phyloP scores from a whole-genome alignment of 2,888 invertebrate species.

The Trissolcus brochymenae region DNA sequence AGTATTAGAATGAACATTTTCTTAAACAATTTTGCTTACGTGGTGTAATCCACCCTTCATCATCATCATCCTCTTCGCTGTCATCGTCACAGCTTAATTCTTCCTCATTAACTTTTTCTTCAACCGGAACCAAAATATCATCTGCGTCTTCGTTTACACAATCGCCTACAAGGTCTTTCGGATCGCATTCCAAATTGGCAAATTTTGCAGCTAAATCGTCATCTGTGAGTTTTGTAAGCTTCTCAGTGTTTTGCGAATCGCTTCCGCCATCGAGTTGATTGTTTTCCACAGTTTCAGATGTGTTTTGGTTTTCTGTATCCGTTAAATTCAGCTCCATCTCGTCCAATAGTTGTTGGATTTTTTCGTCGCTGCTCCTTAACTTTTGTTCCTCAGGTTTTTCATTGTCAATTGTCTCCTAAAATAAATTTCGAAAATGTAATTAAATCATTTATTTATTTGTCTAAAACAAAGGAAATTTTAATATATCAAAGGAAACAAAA shows the following conservation, averaged over 20 bases:
- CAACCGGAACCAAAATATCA: conserved; percentile 69
- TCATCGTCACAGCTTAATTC: conserved; percentile 70
- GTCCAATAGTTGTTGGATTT: conserved; percentile 40
- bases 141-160: conserved; percentile 63
- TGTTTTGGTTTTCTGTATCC: conserved; percentile 58
- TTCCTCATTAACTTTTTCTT: conserved; percentile 61
- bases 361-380: conserved; percentile 24
- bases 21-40: conserved; percentile 71
- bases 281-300: background rate
- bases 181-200: conserved; percentile 62
- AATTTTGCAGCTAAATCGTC: conserved; percentile 62
- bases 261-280: background rate
- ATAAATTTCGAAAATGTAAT: no score
- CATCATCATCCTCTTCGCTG: conserved; percentile 75
- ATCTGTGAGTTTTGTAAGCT: background rate
- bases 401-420: background rate
- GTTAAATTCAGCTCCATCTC: conserved; percentile 73
- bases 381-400: conserved; percentile 6
- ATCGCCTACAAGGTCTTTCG: conserved; percentile 61
- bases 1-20: background rate
- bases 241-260: no score
- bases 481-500: background rate
- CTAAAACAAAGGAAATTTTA: background rate
- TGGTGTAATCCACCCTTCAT: conserved; percentile 82
- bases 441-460: no score